phyloP scores from a whole-genome alignment of 2,888 invertebrate species.

The Sarcophaga rosellei region DNA sequence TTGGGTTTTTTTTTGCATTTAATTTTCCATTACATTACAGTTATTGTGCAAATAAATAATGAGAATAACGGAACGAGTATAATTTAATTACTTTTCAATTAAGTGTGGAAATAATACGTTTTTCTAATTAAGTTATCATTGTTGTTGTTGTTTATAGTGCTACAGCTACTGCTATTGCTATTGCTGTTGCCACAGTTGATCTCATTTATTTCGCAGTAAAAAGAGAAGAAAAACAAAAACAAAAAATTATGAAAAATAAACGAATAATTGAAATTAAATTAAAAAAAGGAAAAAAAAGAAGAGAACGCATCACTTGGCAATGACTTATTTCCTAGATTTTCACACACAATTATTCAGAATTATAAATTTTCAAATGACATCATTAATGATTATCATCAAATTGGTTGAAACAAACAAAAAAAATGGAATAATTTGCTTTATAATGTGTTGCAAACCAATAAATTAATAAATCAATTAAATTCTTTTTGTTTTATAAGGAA shows the following conservation, averaged over 20 bases:
- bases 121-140: constrained; percentile 67
- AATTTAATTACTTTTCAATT: constrained; percentile 69
- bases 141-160: constrained; percentile 8
- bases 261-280: background rate
- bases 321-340: constrained; percentile 35
- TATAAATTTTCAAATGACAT: constrained; percentile 63
- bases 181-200: constrained; percentile 1
- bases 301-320: background rate
- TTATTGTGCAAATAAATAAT: constrained; percentile 57
- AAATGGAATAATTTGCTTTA: no score
- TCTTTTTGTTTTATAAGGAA: no score
- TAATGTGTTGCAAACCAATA: no score
- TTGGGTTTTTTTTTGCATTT: constrained; percentile 16
- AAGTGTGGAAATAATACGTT: constrained; percentile 69
- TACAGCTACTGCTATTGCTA: background rate
- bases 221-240: constrained; percentile 1
- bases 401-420: background rate
- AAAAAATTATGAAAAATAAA: constrained; percentile 27
- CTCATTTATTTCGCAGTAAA: background rate
- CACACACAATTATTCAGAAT: background rate
- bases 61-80: background rate
- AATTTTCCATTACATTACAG: background rate
- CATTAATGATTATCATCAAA: constrained; percentile 30
- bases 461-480: no score
- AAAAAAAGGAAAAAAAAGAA: constrained; percentile 9